Percentiles rank a stretch among this genome's conserved stretches.
These are phyloP conservation scores for Pimpla rufipes DNA, from an alignment of 2,888 invertebrate genomes.

Conservation along the genomic window DNA sequence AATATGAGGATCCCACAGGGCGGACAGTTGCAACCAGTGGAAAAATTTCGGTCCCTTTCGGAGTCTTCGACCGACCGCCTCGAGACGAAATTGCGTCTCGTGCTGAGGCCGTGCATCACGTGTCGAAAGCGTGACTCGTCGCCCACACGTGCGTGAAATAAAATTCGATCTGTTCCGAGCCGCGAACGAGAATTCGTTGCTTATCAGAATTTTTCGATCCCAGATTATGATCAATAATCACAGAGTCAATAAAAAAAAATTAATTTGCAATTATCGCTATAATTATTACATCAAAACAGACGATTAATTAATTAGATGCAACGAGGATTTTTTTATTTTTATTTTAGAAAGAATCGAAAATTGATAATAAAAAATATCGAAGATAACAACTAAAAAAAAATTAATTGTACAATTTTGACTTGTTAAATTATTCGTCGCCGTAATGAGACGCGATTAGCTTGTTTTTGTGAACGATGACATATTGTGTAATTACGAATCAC, in stretches of 20 bases:
- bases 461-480: background rate
- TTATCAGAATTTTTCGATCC: too few species aligned
- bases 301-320: too few species aligned
- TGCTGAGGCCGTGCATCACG: background rate
- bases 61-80: background rate
- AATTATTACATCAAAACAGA: too few species aligned
- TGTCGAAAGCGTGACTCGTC: slow-evolving; percentile 10
- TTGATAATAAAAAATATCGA: background rate
- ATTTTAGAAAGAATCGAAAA: too few species aligned
- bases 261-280: too few species aligned
- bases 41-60: background rate
- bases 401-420: background rate
- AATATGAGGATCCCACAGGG: background rate
- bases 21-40: background rate
- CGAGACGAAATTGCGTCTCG: slow-evolving; percentile 4
- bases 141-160: slow-evolving; percentile 8
- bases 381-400: background rate
- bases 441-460: background rate
- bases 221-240: too few species aligned
- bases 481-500: background rate
- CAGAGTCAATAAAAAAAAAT: too few species aligned
- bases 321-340: too few species aligned
- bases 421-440: background rate
- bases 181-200: background rate
- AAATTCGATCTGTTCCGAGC: background rate